phyloP scores from a whole-genome alignment of 2,888 invertebrate genomes.

The Antitype chi region DNA sequence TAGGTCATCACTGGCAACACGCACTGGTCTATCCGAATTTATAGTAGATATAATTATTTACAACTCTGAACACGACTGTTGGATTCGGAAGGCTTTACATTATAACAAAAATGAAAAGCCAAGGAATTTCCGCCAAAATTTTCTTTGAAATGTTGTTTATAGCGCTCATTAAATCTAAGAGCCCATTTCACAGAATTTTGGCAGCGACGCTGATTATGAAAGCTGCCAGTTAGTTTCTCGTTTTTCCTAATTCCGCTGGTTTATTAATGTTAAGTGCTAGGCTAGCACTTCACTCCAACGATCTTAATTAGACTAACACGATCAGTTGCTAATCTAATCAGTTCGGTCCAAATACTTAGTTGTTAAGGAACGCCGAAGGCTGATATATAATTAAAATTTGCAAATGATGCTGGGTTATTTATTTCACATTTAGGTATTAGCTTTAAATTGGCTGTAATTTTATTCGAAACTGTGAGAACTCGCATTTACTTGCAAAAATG shows the following conservation, averaged over 20 bases:
- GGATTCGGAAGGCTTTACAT: not conserved
- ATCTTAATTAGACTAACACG: slow-evolving; percentile 9
- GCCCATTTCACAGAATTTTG: slow-evolving; percentile 39
- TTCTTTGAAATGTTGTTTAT: slow-evolving; percentile 21
- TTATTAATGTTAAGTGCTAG: slow-evolving; percentile 32
- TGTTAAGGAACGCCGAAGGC: not conserved
- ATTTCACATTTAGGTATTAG: not conserved
- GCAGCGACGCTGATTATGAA: slow-evolving; percentile 26
- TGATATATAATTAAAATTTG: not conserved
- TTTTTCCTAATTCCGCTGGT: slow-evolving; percentile 28
- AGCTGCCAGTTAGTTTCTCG: slow-evolving; percentile 21
- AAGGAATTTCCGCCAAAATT: not conserved
- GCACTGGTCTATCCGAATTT: no score
- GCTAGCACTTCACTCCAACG: slow-evolving; percentile 28
- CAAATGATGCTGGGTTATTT: not conserved
- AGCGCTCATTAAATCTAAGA: slow-evolving; percentile 39
- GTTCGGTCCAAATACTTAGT: slow-evolving; percentile 14
- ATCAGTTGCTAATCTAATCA: slow-evolving; percentile 24
- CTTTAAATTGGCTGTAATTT: slow-evolving; percentile 4
- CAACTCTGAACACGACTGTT: not conserved
- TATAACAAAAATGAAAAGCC: not conserved
- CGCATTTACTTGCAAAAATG: no score
- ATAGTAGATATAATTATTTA: no score
- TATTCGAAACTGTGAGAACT: not conserved
- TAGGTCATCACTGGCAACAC: no score